Percentiles rank a stretch among this genome's conserved stretches.
Conservation (phyloP, 2,113 vertebrate species). For the Aegotheles bennettii region DNA sequence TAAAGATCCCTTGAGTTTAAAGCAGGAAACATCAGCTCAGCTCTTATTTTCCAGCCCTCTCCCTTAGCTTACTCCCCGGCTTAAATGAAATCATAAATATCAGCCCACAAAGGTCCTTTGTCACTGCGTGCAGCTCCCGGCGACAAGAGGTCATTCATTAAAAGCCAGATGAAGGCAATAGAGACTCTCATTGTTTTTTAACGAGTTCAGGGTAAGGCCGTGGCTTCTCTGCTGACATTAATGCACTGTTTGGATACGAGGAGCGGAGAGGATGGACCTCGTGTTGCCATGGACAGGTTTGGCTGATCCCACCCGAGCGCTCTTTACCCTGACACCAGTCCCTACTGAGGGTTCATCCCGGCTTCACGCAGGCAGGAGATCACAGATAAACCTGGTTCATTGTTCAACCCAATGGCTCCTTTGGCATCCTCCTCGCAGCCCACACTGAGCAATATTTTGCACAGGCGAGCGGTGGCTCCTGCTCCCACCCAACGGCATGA, state of each 20-base stretch:
- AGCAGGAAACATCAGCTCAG: constrained; percentile 21
- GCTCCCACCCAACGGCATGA: background rate
- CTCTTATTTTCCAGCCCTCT: constrained; percentile 20
- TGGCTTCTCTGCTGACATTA: background rate
- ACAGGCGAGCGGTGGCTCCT: background rate
- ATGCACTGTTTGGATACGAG: background rate
- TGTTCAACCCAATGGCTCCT: too few relatives aligned
- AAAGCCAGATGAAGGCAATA: constrained; percentile 46
- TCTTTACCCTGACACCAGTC: fast-evolving
- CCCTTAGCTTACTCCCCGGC: background rate
- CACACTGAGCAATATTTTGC: fast-evolving
- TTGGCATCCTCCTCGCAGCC: background rate
- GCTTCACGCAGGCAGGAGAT: background rate
- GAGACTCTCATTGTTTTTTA: constrained; percentile 46
- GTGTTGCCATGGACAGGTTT: fast-evolving
- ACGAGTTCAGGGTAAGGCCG: background rate
- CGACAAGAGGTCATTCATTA: constrained; percentile 61
- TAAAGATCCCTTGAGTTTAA: constrained; percentile 45
- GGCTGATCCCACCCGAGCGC: background rate
- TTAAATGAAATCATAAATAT: constrained; percentile 61
- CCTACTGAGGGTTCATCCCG: fast-evolving
- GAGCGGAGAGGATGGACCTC: background rate
- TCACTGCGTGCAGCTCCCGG: constrained; percentile 10
- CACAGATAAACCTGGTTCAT: fast-evolving
- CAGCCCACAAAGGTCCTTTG: constrained; percentile 45